Evolutionary conservation across 2,888 invertebrate genomes (phyloP).

Genomic region (Agonopterix subpropinquella): DNA sequence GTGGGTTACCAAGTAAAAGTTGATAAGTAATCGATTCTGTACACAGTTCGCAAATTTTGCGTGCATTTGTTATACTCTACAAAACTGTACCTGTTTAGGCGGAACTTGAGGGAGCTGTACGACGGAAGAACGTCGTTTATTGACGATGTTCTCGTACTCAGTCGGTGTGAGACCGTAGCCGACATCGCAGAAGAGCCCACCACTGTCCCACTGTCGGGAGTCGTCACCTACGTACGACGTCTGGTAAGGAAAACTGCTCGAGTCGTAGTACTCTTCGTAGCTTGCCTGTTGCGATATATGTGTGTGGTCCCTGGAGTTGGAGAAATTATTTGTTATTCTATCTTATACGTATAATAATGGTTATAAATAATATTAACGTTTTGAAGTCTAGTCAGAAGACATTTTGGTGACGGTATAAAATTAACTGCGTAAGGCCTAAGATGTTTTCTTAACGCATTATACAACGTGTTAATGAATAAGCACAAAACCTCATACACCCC

Average conservation of each 20-base stretch:
- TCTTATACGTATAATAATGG: not conserved
- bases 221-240: constrained; percentile 75
- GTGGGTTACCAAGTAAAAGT: too few relatives aligned
- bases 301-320: constrained; percentile 64
- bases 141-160: constrained; percentile 74
- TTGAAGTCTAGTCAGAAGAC: too few relatives aligned
- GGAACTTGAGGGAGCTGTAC: constrained; percentile 72
- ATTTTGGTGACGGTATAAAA: too few relatives aligned
- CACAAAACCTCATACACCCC: too few relatives aligned
- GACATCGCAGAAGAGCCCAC: constrained; percentile 70
- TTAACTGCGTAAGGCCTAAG: too few relatives aligned
- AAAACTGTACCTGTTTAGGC: constrained; percentile 46
- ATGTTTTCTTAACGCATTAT: too few relatives aligned
- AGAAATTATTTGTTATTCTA: not conserved
- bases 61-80: too few relatives aligned
- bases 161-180: constrained; percentile 66
- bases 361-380: too few relatives aligned
- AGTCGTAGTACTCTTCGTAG: constrained; percentile 81
- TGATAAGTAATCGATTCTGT: too few relatives aligned
- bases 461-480: too few relatives aligned
- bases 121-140: constrained; percentile 70
- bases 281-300: constrained; percentile 68
- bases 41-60: too few relatives aligned
- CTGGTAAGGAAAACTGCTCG: constrained; percentile 78
- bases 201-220: constrained; percentile 84